These are phyloP conservation scores for Paragorgia papillata DNA, from an alignment of 92 coral and sea anemone genomes.

Conservation along the genomic window DNA sequence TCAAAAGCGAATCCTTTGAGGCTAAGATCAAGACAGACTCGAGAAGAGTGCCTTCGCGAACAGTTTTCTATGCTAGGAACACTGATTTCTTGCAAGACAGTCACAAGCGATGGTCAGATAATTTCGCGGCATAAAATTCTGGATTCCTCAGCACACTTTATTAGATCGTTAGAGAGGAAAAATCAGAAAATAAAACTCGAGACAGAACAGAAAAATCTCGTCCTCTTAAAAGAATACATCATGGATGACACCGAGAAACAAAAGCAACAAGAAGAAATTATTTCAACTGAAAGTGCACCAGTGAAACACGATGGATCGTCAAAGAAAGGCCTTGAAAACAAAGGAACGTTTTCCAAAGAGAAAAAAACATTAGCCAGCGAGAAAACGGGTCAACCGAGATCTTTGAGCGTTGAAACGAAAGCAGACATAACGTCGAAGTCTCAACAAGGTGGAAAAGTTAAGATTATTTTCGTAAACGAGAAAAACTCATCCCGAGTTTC, in stretches of 20 bases:
- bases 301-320: neutral
- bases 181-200: neutral
- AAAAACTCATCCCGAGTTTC: neutral
- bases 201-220: neutral
- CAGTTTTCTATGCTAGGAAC: neutral
- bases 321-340: neutral
- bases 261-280: neutral
- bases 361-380: neutral
- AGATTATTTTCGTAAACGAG: neutral
- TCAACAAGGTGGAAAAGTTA: neutral
- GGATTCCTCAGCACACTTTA: neutral
- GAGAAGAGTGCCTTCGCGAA: neutral
- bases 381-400: no score
- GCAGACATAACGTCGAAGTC: neutral
- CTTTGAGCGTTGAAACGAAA: neutral
- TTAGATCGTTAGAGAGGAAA: neutral
- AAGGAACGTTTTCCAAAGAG: neutral
- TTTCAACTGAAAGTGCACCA: neutral
- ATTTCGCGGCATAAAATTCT: neutral
- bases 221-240: no score
- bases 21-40: neutral
- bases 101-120: neutral
- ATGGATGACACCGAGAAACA: neutral
- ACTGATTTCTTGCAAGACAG: neutral
- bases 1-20: no score